A percentile compares a stretch with the other conserved stretches of the same genome.
These are phyloP conservation scores for Bucco capensis DNA, from an alignment of 2,113 vertebrate genomes.

Conservation along the genomic window DNA sequence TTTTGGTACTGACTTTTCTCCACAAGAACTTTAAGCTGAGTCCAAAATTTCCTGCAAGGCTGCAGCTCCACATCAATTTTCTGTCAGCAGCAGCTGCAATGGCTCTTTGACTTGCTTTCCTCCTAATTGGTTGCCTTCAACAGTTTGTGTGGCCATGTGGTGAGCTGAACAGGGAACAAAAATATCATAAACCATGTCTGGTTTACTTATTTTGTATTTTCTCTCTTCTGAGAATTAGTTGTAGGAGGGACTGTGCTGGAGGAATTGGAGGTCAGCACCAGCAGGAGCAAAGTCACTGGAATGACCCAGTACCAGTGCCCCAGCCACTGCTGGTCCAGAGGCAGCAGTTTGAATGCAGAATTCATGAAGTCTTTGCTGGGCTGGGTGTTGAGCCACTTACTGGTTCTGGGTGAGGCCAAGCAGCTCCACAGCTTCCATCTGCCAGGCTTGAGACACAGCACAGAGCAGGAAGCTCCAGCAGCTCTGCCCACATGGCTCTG, in stretches of 20 bases:
- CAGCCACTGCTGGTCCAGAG: neutral
- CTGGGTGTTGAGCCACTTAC: neutral
- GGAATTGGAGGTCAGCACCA: neutral
- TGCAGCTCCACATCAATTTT: neutral
- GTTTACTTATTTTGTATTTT: neutral
- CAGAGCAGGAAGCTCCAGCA: neutral
- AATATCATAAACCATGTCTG: neutral
- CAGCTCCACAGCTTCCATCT: neutral
- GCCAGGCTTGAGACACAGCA: accelerated
- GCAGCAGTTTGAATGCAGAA: neutral
- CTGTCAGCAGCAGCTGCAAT: neutral
- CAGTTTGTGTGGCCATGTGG: neutral
- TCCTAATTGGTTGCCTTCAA: neutral
- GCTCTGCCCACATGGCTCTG: neutral
- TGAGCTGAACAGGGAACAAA: neutral
- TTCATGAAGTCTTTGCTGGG: neutral
- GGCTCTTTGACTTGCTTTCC: neutral
- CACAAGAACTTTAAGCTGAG: neutral
- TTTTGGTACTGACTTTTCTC: neutral
- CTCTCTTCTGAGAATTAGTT: neutral
- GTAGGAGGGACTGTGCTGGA: neutral
- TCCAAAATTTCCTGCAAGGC: neutral
- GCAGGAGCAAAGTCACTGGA: neutral
- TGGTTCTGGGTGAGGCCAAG: neutral
- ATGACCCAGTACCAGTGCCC: neutral